Percentiles rank a stretch among this genome's conserved stretches.
Conservation (phyloP, 1,140 invertebrate species). For the Pemphigus obesinymphae region DNA sequence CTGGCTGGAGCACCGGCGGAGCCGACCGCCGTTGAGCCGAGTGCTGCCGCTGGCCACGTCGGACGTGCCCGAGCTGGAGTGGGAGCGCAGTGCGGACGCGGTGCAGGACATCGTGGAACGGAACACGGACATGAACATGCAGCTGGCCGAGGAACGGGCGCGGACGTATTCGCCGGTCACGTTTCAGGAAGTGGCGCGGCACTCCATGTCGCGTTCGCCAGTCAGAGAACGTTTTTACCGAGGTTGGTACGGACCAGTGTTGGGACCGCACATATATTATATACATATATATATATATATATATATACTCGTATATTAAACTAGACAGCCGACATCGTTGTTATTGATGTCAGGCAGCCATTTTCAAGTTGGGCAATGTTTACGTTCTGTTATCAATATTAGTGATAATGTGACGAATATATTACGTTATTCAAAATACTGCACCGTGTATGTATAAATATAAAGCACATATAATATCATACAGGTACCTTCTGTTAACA, state of each 20-base stretch:
- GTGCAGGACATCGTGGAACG: slow-evolving; percentile 45
- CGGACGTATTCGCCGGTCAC: slow-evolving; percentile 77
- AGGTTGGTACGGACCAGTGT: slow-evolving; percentile 5
- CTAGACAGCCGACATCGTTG: too few relatives aligned
- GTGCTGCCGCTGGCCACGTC: slow-evolving; percentile 48
- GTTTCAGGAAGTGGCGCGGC: slow-evolving; percentile 72
- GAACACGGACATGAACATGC: slow-evolving; percentile 48
- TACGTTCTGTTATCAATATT: too few relatives aligned
- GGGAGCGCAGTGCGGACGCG: slow-evolving; percentile 51
- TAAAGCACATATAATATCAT: too few relatives aligned
- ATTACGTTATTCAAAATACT: too few relatives aligned
- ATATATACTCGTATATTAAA: too few relatives aligned
- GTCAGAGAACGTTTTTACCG: slow-evolving; percentile 38
- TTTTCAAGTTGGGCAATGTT: too few relatives aligned
- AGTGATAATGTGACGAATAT: too few relatives aligned
- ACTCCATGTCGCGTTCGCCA: slow-evolving; percentile 70
- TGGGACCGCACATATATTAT: too few relatives aligned
- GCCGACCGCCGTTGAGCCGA: slow-evolving; percentile 55
- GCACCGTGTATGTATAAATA: too few relatives aligned
- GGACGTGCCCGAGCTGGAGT: slow-evolving; percentile 46
- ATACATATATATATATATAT: too few relatives aligned
- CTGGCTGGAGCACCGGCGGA: slow-evolving; percentile 71
- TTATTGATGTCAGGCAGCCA: too few relatives aligned
- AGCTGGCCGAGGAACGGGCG: slow-evolving; percentile 55
- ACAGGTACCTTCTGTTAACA: too few relatives aligned